These are phyloP conservation scores for Oryzias sinensis DNA, from an alignment of 2,797 vertebrate species.

Conservation along the genomic window DNA sequence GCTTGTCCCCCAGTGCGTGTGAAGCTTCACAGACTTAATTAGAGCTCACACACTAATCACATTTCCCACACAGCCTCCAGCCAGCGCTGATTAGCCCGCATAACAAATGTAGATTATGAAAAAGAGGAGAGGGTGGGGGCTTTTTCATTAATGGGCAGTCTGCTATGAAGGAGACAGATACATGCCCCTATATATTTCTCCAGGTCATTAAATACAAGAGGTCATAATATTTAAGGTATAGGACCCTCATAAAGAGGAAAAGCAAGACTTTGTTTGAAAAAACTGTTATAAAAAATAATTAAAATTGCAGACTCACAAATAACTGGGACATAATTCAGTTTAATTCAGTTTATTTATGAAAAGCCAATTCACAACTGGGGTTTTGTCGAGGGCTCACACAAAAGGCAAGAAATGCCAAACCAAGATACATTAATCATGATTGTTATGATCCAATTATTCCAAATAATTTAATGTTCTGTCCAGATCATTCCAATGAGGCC, in stretches of 20 bases:
- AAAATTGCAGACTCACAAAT: no score
- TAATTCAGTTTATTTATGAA: no score
- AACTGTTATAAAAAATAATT: no score
- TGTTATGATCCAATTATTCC: no score
- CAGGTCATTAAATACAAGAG: constrained; percentile 37
- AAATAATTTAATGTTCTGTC: no score
- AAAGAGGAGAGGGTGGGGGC: neutral
- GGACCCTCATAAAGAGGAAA: constrained; percentile 33
- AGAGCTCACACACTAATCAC: constrained; percentile 74
- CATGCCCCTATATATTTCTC: constrained; percentile 32
- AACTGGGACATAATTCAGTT: no score
- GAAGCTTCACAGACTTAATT: constrained; percentile 73
- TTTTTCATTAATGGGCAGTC: constrained; percentile 41
- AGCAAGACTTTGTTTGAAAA: constrained; percentile 34
- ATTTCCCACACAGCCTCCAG: constrained; percentile 63
- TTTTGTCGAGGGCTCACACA: no score
- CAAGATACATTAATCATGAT: no score
- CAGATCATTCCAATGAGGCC: no score
- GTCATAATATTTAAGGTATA: constrained; percentile 39
- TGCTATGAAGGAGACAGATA: constrained; percentile 32
- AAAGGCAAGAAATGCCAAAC: no score
- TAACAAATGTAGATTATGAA: constrained; percentile 62
- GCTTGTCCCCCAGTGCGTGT: constrained; percentile 62
- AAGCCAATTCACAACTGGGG: no score
- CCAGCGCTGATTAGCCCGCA: constrained; percentile 62